A percentile compares a stretch with the other conserved stretches of the same genome.
These are phyloP conservation scores for Rhadinocentrus ornatus DNA, from an alignment of 2,797 vertebrate genomes.

Conservation along the genomic window DNA sequence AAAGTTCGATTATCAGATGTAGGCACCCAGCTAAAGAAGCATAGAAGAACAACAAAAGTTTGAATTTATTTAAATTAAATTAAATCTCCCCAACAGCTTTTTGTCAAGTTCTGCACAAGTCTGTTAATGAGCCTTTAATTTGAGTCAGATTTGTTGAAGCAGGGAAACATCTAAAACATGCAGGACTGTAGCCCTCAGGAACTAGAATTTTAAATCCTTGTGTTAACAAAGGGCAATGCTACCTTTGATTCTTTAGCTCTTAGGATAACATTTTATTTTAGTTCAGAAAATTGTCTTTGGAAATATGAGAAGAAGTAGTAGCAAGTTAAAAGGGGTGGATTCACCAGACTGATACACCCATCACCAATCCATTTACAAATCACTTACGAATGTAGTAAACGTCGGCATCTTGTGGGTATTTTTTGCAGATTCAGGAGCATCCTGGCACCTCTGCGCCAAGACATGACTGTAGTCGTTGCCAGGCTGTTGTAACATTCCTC, in stretches of 20 bases:
- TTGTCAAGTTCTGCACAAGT: no score
- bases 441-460: slow-evolving; percentile 20
- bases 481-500: slow-evolving; percentile 17
- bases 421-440: neutral
- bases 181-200: neutral
- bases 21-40: no score
- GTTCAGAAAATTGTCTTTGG: neutral
- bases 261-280: no score
- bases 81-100: neutral
- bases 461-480: slow-evolving; percentile 26
- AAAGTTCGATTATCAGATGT: no score
- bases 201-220: neutral
- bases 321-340: neutral
- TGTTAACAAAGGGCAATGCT: no score
- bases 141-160: no score
- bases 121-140: no score
- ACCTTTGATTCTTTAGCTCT: no score
- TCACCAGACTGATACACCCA: slow-evolving; percentile 23
- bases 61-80: neutral
- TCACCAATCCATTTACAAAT: slow-evolving; percentile 35
- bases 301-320: neutral
- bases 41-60: neutral
- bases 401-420: slow-evolving; percentile 14
- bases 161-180: no score
- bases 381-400: slow-evolving; percentile 50